Conservation (phyloP, 2,888 invertebrate species). For the Parnassius glacialis region DNA sequence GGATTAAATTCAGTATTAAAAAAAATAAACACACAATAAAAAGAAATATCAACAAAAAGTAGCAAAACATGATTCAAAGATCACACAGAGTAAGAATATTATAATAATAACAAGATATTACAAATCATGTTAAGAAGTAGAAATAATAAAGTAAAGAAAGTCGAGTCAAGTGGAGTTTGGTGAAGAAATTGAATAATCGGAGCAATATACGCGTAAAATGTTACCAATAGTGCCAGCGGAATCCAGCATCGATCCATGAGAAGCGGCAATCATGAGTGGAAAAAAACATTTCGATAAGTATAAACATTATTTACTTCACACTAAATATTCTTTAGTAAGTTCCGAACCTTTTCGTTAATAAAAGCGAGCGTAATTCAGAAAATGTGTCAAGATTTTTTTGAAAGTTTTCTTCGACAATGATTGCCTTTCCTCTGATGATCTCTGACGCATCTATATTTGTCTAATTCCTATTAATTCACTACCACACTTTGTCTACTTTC, state of each 20-base stretch:
- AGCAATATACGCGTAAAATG: constrained; percentile 45
- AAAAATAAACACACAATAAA: no score
- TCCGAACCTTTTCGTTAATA: constrained; percentile 39
- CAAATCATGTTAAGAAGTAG: no score
- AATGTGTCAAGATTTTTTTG: constrained; percentile 85
- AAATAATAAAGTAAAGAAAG: constrained; percentile 18
- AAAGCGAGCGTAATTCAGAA: constrained; percentile 82
- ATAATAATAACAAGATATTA: no score
- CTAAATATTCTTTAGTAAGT: constrained; percentile 35
- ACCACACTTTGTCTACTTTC: constrained; percentile 80
- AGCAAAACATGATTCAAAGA: no score
- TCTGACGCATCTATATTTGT: constrained; percentile 44
- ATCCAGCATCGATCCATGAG: constrained; percentile 73
- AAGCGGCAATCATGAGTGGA: constrained; percentile 81
- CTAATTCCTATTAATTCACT: constrained; percentile 71
- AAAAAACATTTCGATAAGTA: constrained; percentile 77
- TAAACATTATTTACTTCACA: constrained; percentile 46
- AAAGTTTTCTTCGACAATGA: constrained; percentile 79
- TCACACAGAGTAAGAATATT: no score
- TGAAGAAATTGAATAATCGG: constrained; percentile 39
- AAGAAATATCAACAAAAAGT: no score
- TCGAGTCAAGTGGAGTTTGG: constrained; percentile 67
- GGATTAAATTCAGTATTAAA: no score
- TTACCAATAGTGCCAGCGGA: constrained; percentile 78
- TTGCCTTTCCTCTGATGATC: constrained; percentile 66